phyloP scores from a whole-genome alignment of 1,140 invertebrate genomes.

The Lucilia cuprina region DNA sequence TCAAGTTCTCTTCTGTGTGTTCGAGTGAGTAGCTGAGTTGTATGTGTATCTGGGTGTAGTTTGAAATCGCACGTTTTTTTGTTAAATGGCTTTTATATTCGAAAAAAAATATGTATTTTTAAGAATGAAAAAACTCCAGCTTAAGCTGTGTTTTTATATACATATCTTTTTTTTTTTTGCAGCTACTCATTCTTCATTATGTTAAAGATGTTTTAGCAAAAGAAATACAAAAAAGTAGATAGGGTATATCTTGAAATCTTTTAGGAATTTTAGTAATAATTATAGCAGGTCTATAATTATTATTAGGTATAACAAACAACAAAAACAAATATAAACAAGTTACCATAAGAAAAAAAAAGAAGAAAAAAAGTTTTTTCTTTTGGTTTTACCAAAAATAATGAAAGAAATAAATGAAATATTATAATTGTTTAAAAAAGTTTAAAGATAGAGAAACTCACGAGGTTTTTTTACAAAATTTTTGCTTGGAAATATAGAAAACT shows the following conservation, averaged over 20 bases:
- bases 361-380: no score
- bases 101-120: not conserved
- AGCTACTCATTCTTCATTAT: no score
- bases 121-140: not conserved
- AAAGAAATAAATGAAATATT: not conserved
- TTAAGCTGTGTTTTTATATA: not conserved
- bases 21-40: not conserved
- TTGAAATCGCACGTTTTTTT: constrained; percentile 5
- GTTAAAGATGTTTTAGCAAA: no score
- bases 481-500: no score
- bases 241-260: no score
- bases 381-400: not conserved
- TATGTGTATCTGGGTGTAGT: not conserved
- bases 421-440: no score
- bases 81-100: not conserved
- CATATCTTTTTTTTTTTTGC: not conserved
- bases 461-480: not conserved
- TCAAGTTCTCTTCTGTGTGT: not conserved
- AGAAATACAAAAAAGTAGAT: no score
- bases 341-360: no score
- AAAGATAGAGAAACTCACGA: not conserved
- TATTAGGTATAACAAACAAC: not conserved
- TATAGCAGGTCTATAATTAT: not conserved
- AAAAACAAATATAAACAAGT: not conserved
- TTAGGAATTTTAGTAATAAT: not conserved